Conservation (phyloP, 2,797 vertebrate species). For the Trachurus trachurus region DNA sequence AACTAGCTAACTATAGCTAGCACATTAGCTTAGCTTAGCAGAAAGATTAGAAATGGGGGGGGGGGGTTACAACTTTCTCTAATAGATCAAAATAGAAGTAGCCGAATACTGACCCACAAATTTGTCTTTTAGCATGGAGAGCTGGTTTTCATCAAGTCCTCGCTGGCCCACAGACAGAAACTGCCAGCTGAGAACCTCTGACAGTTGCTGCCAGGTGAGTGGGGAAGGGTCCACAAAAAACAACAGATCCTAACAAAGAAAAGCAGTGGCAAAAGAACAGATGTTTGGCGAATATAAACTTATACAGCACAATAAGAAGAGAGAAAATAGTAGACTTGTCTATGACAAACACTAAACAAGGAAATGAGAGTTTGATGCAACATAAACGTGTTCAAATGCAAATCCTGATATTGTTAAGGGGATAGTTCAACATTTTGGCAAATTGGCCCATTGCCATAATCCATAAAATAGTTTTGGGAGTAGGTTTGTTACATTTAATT, state of each 20-base stretch:
- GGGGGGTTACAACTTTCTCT: not conserved
- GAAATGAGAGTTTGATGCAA: not conserved
- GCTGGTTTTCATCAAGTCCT: conserved; percentile 89
- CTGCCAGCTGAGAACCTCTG: conserved; percentile 95
- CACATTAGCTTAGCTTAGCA: too few species aligned
- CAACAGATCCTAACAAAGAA: conserved; percentile 85
- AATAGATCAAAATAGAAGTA: not conserved
- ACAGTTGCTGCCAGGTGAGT: conserved; percentile 90
- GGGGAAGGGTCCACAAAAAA: conserved; percentile 90
- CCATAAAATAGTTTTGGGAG: too few species aligned
- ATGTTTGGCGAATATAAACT: not conserved
- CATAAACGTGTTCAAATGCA: not conserved
- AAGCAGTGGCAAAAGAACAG: not conserved
- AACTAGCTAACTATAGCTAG: too few species aligned
- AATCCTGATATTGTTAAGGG: not conserved
- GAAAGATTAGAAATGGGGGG: too few species aligned
- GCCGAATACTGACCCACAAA: conserved; percentile 58
- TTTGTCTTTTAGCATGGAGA: conserved; percentile 90
- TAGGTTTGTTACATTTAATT: too few species aligned
- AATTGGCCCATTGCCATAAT: too few species aligned
- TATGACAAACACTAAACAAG: not conserved
- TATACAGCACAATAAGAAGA: not conserved
- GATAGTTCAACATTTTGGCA: too few species aligned
- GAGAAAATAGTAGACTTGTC: not conserved
- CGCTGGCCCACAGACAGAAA: conserved; percentile 91